Evolutionary conservation across 1,140 invertebrate genomes (phyloP).

Genomic region (Papilio polytes): DNA sequence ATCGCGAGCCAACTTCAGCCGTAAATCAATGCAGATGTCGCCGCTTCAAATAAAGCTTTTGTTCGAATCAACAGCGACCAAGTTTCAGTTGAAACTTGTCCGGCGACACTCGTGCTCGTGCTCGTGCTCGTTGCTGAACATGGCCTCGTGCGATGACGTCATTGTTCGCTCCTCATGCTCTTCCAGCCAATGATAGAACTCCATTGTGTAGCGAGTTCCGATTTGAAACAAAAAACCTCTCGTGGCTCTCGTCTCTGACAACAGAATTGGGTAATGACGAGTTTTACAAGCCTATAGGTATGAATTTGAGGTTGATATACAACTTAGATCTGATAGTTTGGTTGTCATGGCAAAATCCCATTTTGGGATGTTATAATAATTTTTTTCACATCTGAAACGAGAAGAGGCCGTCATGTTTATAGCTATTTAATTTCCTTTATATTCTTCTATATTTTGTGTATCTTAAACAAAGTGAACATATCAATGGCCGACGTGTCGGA

Average conservation of each 20-base stretch:
- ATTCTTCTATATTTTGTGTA: neutral
- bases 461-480: neutral
- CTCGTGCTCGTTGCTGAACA: neutral
- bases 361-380: neutral
- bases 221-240: conserved; percentile 21
- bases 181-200: neutral
- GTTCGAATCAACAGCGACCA: conserved; percentile 42
- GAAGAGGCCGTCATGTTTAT: neutral
- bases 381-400: neutral
- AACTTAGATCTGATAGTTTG: neutral
- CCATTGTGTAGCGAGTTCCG: neutral
- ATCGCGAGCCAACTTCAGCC: conserved; percentile 19
- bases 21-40: conserved; percentile 43
- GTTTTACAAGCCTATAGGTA: neutral
- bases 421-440: no score
- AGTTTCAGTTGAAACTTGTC: conserved; percentile 23
- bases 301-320: neutral
- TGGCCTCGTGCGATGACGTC: conserved; percentile 10
- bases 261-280: neutral
- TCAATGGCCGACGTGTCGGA: neutral
- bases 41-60: conserved; percentile 51
- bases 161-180: neutral
- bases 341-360: neutral
- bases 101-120: neutral
- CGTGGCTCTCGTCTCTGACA: neutral